Base-by-base conservation (phyloP, 2,888 invertebrate species). In the Mesoligia furuncula region DNA sequence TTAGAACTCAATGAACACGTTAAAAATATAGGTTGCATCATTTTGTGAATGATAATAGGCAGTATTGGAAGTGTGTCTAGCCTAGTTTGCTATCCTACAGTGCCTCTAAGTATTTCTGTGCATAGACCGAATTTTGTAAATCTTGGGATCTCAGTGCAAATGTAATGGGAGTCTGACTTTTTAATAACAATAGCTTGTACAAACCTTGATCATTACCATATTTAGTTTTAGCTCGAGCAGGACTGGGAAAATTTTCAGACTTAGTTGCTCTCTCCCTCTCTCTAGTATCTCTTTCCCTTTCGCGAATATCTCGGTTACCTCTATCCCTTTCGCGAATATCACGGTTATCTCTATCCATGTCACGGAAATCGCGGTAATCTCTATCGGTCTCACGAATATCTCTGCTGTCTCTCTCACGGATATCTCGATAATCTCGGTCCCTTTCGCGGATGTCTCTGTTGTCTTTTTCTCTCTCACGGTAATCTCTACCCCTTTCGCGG, bases 201-300 rank as follows among this genome's bases (percentile, higher is more conserved):
- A 77, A 79, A 92, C 92, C 92, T 90, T 88, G 88, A 80, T 92
- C 92, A 75, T 83, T 77, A 51, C 89, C 85, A 70, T 90, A 88
- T 88, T 92, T 94, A 68, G 86, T 92, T 85, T 88, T 94, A 73
- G 84, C 90, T 83, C 91, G 93, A 51, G 84, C 83, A 71, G 96
- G 95, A 88, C 96, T 95, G 39, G 92, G 82, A 62, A 87, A 75
- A 85, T 90, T 86, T 59, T 93, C 93, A 54, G 84, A 71, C 86
- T 91, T 93, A 7, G 79, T 69, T 36, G 86, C 86, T 81, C 85
- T 88, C 69, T 92, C 91, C 31, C 24, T 85, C 83, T 94, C 48
- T 94, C 93, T 67, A 17, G 51, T 45, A 45, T 89, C 89, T 94
- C 93, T 84, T 82, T 94, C 72, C 90, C 89, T 62, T 20, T 95